A percentile compares a stretch with the other conserved stretches of the same genome.
Evolutionary conservation across 2,888 invertebrate genomes (phyloP).

Genomic region (Andricus curvator): DNA sequence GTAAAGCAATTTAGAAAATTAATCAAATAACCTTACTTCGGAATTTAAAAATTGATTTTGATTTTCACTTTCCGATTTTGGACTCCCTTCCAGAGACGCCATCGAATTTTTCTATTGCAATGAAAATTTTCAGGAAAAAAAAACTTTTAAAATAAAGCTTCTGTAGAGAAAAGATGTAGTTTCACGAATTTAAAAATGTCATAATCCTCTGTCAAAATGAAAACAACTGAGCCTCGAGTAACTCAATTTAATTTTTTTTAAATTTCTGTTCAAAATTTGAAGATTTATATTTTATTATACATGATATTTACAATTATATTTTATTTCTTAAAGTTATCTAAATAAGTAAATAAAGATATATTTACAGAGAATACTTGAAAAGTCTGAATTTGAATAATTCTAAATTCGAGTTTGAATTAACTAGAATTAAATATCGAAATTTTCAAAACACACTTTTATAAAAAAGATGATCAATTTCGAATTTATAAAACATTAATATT

Average conservation of each 20-base stretch:
- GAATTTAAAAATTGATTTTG: background rate
- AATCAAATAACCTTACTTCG: background rate
- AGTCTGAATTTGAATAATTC: too few relatives aligned
- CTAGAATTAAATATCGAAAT: too few relatives aligned
- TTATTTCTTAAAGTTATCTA: background rate
- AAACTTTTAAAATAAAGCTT: conserved; percentile 4
- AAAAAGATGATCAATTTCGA: too few relatives aligned
- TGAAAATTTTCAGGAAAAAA: background rate
- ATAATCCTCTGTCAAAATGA: background rate
- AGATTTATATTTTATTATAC: background rate
- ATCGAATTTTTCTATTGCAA: background rate
- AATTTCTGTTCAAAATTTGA: background rate
- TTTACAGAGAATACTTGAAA: background rate
- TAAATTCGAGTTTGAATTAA: too few relatives aligned
- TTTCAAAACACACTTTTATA: too few relatives aligned
- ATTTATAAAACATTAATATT: too few relatives aligned
- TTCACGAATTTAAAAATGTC: background rate
- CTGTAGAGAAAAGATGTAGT: background rate
- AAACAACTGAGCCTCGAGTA: background rate
- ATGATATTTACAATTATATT: background rate
- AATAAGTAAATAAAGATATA: background rate
- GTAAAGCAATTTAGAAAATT: background rate
- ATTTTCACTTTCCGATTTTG: background rate
- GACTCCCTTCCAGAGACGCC: background rate
- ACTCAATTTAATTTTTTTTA: background rate